Evolutionary conservation across 2,888 invertebrate species (phyloP).

Genomic region (Cryptus viduatorius): DNA sequence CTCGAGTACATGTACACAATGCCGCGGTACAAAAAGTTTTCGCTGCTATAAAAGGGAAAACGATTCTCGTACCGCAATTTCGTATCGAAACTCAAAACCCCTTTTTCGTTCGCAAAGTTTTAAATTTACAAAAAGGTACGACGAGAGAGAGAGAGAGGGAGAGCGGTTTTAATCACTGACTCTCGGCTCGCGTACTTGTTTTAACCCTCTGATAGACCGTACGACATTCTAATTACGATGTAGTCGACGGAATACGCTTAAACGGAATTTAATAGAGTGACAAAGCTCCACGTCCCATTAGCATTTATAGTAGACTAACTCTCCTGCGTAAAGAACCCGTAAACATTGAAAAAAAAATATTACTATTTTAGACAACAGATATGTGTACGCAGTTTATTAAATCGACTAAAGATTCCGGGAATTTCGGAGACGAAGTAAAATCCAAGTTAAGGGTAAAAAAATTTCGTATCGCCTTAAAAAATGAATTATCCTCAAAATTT

Average conservation of each 20-base stretch:
- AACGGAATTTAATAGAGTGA: background rate
- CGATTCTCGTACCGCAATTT: background rate
- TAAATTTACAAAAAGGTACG: background rate
- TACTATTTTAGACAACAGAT: too few relatives aligned
- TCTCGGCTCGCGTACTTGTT: background rate
- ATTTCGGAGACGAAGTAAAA: too few relatives aligned
- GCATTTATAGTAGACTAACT: background rate
- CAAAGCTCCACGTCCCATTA: background rate
- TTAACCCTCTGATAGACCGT: background rate
- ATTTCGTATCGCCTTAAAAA: too few relatives aligned
- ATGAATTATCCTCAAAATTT: too few relatives aligned
- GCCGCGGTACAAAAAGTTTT: background rate
- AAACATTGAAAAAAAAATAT: too few relatives aligned
- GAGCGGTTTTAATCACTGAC: background rate
- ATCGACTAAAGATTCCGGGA: too few relatives aligned
- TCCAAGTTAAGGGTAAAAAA: too few relatives aligned
- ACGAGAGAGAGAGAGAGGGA: background rate
- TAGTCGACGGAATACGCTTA: background rate
- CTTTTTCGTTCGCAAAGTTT: background rate
- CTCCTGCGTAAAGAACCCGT: too few relatives aligned
- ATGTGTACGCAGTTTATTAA: too few relatives aligned
- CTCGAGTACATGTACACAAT: constrained; percentile 34
- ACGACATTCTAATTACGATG: background rate
- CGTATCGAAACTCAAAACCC: constrained; percentile 3
- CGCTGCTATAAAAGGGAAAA: background rate